Conservation (phyloP, 2,888 invertebrate genomes). For the Nephrotoma flavescens region DNA sequence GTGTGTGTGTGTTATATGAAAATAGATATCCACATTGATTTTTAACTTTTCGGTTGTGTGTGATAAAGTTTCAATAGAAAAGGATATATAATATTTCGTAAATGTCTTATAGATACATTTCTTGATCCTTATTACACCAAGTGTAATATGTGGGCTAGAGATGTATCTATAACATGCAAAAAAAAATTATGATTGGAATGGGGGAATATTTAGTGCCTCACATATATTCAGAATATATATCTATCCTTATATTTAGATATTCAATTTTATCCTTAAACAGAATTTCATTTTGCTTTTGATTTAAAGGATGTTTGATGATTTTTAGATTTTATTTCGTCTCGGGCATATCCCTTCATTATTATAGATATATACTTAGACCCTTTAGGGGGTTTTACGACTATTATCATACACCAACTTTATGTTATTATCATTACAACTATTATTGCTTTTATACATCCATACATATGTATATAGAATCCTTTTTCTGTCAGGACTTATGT, state of each 20-base stretch:
- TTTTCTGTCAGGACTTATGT: neutral
- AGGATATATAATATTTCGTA: neutral
- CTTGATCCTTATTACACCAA: neutral
- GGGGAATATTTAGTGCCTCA: neutral
- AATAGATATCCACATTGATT: neutral
- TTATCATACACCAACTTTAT: neutral
- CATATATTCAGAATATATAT: neutral
- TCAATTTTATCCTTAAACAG: neutral
- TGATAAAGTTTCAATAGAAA: neutral
- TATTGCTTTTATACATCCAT: neutral
- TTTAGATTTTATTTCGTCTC: neutral
- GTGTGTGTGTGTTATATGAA: neutral
- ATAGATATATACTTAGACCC: neutral
- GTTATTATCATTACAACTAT: neutral
- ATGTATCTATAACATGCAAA: neutral
- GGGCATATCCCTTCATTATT: neutral
- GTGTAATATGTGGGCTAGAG: neutral
- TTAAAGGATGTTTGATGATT: neutral
- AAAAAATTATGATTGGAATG: neutral
- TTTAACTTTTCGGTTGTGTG: neutral
- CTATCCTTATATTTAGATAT: neutral
- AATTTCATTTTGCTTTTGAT: neutral
- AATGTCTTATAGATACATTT: neutral
- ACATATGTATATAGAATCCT: neutral
- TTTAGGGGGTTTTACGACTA: neutral